phyloP scores from a whole-genome alignment of 2,888 invertebrate genomes.

The Anoplius nigerrimus region DNA sequence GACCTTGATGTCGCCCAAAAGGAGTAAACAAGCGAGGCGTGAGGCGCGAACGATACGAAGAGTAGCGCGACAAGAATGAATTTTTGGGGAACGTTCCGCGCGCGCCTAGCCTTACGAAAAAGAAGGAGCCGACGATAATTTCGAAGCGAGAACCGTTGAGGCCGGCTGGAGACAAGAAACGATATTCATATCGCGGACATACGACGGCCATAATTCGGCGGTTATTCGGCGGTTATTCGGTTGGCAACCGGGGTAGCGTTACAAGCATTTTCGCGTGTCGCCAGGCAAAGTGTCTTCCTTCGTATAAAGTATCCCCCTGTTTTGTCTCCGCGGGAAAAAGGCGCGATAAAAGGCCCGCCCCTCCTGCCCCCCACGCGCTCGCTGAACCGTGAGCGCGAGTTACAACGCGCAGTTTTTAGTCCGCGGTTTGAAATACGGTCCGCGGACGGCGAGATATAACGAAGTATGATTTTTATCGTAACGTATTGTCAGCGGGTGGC shows the following conservation, averaged over 20 bases:
- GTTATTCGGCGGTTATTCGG: neutral
- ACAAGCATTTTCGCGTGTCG: conserved; percentile 13
- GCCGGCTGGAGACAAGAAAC: neutral
- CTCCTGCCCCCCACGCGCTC: too few relatives aligned
- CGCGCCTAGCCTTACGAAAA: neutral
- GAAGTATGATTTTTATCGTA: conserved; percentile 4
- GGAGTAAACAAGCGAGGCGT: too few relatives aligned
- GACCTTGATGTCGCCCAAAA: neutral
- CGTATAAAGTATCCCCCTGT: conserved; percentile 25
- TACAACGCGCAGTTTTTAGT: too few relatives aligned
- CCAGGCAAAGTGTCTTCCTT: conserved; percentile 22
- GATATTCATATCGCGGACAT: conserved; percentile 8
- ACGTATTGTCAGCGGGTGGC: neutral
- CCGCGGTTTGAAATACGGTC: neutral
- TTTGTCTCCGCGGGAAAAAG: conserved; percentile 19
- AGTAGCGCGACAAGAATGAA: neutral
- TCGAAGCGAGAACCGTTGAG: too few relatives aligned
- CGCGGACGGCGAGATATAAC: neutral
- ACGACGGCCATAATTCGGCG: conserved; percentile 9
- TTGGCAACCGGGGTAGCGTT: conserved; percentile 19
- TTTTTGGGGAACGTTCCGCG: neutral
- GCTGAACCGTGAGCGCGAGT: too few relatives aligned
- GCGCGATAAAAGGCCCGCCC: neutral
- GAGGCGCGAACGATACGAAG: neutral
- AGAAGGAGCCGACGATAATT: too few relatives aligned